Conservation (phyloP, 2,888 invertebrate genomes). For the Rhopalosiphum nymphaeae region DNA sequence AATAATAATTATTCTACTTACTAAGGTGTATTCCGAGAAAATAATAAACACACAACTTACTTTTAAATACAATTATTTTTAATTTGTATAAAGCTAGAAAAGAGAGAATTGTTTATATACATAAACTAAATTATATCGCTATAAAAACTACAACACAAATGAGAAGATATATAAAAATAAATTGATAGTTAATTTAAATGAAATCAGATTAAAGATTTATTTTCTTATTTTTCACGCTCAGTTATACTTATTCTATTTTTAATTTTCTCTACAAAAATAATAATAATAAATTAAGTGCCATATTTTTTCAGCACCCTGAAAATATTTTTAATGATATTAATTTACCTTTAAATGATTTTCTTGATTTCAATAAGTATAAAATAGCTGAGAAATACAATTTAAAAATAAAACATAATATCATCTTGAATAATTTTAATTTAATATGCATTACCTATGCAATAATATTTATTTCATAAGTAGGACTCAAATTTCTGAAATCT, state of each 20-base stretch:
- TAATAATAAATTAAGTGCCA: not conserved
- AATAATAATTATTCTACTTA: not conserved
- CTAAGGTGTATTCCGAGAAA: not conserved
- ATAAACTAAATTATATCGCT: not conserved
- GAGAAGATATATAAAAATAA: not conserved
- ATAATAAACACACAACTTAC: not conserved
- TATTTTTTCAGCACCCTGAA: not conserved
- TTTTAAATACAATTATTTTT: not conserved
- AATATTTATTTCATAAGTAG: not conserved
- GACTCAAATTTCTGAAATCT: not conserved
- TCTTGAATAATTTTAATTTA: not conserved
- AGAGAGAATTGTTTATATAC: not conserved
- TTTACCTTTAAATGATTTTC: not conserved
- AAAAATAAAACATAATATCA: not conserved
- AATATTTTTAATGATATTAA: not conserved
- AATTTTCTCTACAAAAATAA: not conserved
- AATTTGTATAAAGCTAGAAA: not conserved
- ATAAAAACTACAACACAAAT: conserved; percentile 14
- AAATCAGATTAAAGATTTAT: not conserved
- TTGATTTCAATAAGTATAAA: not conserved
- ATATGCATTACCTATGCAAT: not conserved
- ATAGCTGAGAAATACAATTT: not conserved
- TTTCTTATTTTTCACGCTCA: not conserved
- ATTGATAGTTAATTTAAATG: not conserved
- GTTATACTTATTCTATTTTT: not conserved